A percentile compares a stretch with the other conserved stretches of the same genome.
Evolutionary conservation across 2,797 vertebrate species (phyloP).

Genomic region (Chanos chanos): DNA sequence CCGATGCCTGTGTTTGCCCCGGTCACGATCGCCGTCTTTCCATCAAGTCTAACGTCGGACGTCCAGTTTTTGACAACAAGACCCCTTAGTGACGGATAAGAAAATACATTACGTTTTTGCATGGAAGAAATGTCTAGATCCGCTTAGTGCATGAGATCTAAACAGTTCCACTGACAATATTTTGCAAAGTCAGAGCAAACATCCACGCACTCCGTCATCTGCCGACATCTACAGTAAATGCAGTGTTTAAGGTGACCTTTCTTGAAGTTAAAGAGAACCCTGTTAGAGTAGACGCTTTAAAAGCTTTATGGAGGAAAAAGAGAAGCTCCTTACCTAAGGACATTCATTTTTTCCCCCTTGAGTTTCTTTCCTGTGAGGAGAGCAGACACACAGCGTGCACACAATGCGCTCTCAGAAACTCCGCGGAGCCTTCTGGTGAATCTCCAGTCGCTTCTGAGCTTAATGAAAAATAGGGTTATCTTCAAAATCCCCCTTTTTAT

Average conservation of each 20-base stretch:
- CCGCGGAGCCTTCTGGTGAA: slow-evolving; percentile 9
- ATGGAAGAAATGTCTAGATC: neutral
- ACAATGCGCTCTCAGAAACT: neutral
- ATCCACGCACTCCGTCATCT: too few relatives aligned
- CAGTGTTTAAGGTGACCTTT: too few relatives aligned
- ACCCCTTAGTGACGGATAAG: slow-evolving; percentile 48
- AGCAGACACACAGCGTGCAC: neutral
- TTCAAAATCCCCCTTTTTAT: slow-evolving; percentile 11
- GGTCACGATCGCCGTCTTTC: slow-evolving; percentile 68
- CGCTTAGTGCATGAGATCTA: neutral
- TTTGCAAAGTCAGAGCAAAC: too few relatives aligned
- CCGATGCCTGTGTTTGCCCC: slow-evolving; percentile 68
- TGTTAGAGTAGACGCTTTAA: too few relatives aligned
- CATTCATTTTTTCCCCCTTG: slow-evolving; percentile 11
- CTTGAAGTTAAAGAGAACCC: too few relatives aligned
- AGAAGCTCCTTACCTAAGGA: slow-evolving; percentile 10
- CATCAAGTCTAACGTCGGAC: slow-evolving; percentile 64
- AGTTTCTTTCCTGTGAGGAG: slow-evolving; percentile 1
- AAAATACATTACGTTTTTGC: too few relatives aligned
- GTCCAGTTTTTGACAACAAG: slow-evolving; percentile 58
- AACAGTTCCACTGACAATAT: too few relatives aligned
- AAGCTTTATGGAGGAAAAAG: neutral
- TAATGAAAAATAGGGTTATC: slow-evolving; percentile 1
- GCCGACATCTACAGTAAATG: too few relatives aligned
- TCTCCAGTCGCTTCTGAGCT: slow-evolving; percentile 6